A percentile compares a stretch with the other conserved stretches of the same genome.
These are phyloP conservation scores for Apostichopus japonicus DNA, from an alignment of 35 echinoderm and acorn worm genomes.

Conservation along the genomic window DNA sequence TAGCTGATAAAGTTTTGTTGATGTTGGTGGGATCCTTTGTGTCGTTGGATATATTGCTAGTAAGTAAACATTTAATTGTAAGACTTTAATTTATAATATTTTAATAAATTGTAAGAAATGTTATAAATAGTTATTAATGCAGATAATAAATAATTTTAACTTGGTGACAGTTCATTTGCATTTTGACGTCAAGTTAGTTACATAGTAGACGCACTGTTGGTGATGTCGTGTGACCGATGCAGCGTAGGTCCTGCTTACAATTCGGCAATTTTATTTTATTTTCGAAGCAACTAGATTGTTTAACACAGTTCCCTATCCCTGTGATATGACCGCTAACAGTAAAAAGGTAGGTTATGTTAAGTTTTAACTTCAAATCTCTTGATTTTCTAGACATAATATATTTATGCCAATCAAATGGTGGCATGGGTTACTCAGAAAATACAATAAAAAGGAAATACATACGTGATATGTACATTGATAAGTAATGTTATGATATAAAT, in stretches of 20 bases:
- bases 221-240: background rate
- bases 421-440: too few relatives aligned
- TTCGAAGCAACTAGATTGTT: too few relatives aligned
- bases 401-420: too few relatives aligned
- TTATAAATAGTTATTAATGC: background rate
- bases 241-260: background rate
- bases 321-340: too few relatives aligned
- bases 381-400: too few relatives aligned
- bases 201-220: background rate
- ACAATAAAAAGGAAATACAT: too few relatives aligned
- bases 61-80: background rate
- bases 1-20: background rate
- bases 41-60: background rate
- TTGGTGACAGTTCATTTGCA: background rate
- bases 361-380: too few relatives aligned
- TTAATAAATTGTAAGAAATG: background rate
- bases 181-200: background rate
- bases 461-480: background rate
- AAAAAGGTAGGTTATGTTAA: too few relatives aligned
- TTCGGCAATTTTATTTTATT: too few relatives aligned
- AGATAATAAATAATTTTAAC: background rate
- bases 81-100: background rate
- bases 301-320: too few relatives aligned
- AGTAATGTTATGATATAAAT: background rate
- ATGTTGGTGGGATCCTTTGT: background rate